These are phyloP conservation scores for Callionymus lyra DNA, from an alignment of 2,113 vertebrate species.

Conservation along the genomic window DNA sequence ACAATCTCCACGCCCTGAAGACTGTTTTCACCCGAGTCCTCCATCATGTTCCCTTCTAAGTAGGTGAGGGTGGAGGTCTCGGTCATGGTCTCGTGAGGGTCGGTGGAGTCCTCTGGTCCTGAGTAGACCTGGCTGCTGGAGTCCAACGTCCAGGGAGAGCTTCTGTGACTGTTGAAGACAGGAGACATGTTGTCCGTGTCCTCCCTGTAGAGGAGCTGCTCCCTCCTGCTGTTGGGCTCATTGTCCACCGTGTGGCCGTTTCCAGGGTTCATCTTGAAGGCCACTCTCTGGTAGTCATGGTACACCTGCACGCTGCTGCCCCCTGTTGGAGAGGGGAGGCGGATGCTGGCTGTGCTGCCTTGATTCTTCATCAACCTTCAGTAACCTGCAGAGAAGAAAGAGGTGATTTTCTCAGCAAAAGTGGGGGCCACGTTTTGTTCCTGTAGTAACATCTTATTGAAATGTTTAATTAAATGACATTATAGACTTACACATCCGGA, in stretches of 20 bases:
- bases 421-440: not conserved
- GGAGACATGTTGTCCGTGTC: slow-evolving; percentile 12
- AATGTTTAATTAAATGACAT: too few relatives aligned
- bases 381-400: slow-evolving; percentile 3
- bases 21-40: slow-evolving; percentile 79
- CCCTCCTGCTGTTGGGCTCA: slow-evolving; percentile 7
- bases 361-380: slow-evolving; percentile 33
- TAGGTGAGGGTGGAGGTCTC: slow-evolving; percentile 82
- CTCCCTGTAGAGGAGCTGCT: slow-evolving; percentile 4
- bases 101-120: slow-evolving; percentile 47
- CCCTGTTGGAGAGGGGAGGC: slow-evolving; percentile 32
- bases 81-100: slow-evolving; percentile 62
- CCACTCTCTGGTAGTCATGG: slow-evolving; percentile 39
- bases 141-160: slow-evolving; percentile 29
- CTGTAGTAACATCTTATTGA: too few relatives aligned
- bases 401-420: slow-evolving; percentile 1
- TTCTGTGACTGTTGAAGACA: slow-evolving; percentile 5
- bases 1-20: slow-evolving; percentile 63
- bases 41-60: slow-evolving; percentile 77
- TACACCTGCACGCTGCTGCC: slow-evolving; percentile 28
- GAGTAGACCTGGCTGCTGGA: slow-evolving; percentile 38
- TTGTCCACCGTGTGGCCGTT: slow-evolving; percentile 22
- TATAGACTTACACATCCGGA: too few relatives aligned
- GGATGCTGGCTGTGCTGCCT: slow-evolving; percentile 16
- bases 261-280: slow-evolving; percentile 22